Percentiles rank a stretch among this genome's conserved stretches.
phyloP scores from a whole-genome alignment of 2,888 invertebrate species.

The Euspilapteryx auroguttella region DNA sequence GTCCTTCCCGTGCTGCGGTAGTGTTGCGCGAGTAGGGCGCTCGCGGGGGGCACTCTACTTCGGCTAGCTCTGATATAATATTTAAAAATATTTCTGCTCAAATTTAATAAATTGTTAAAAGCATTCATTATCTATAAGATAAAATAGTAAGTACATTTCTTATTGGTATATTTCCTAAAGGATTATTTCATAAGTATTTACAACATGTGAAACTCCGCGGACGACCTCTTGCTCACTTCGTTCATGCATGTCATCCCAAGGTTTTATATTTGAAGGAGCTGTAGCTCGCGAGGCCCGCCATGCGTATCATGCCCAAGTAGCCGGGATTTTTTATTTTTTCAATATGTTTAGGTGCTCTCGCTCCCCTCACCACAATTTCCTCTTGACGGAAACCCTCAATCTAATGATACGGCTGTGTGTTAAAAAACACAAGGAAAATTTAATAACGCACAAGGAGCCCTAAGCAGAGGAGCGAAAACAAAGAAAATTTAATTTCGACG shows the following conservation, averaged over 20 bases:
- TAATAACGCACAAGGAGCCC: slow-evolving; percentile 49
- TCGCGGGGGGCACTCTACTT: slow-evolving; percentile 30
- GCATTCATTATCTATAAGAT: too few relatives aligned
- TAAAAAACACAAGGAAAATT: slow-evolving; percentile 64
- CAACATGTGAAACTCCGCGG: too few relatives aligned
- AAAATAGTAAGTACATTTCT: too few relatives aligned
- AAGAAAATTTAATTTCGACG: slow-evolving; percentile 59
- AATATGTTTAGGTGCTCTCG: slow-evolving; percentile 56
- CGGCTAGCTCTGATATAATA: slow-evolving; percentile 1
- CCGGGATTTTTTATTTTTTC: slow-evolving; percentile 57
- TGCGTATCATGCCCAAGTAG: slow-evolving; percentile 32
- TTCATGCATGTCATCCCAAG: too few relatives aligned
- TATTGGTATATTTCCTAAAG: too few relatives aligned
- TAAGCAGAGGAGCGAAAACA: slow-evolving; percentile 41
- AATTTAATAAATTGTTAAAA: too few relatives aligned
- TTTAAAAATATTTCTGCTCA: too few relatives aligned
- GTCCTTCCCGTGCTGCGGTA: slow-evolving; percentile 28
- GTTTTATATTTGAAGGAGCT: too few relatives aligned
- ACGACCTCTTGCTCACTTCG: too few relatives aligned
- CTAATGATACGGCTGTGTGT: slow-evolving; percentile 60
- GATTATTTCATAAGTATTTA: too few relatives aligned
- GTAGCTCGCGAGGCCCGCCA: too few relatives aligned
- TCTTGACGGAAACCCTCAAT: slow-evolving; percentile 62
- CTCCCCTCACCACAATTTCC: slow-evolving; percentile 56
- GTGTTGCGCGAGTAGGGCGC: slow-evolving; percentile 9